Evolutionary conservation across 2,113 vertebrate genomes (phyloP).

Genomic region (Ammodytes dubius): DNA sequence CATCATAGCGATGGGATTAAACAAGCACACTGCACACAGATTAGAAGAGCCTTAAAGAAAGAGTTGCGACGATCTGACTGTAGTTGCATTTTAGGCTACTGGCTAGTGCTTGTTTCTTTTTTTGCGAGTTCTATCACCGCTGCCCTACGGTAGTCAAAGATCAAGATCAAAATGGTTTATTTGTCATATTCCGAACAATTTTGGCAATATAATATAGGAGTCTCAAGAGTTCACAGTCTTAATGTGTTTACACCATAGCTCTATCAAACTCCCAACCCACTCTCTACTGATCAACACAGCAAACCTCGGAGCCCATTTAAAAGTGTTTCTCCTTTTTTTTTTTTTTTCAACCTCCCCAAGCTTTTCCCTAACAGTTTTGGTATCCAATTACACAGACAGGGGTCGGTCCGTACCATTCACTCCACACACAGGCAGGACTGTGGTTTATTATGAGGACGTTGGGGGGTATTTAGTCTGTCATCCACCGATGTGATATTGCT

Average conservation of each 20-base stretch:
- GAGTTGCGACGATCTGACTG: background rate
- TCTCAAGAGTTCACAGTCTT: background rate
- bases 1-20: background rate
- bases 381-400: slow-evolving; percentile 28
- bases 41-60: background rate
- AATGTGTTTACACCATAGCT: slow-evolving; percentile 9
- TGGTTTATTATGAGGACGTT: slow-evolving; percentile 33
- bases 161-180: too few species aligned
- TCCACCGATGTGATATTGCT: slow-evolving; percentile 32
- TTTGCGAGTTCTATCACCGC: background rate
- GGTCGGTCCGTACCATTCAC: slow-evolving; percentile 12
- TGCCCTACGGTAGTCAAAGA: background rate
- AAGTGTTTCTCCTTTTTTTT: background rate
- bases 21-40: background rate
- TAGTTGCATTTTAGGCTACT: background rate
- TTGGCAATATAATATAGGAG: too few species aligned
- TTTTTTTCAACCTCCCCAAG: background rate
- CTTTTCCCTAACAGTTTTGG: slow-evolving; percentile 11
- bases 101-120: background rate
- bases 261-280: background rate
- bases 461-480: slow-evolving; percentile 52
- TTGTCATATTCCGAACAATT: too few species aligned
- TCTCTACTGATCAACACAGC: slow-evolving; percentile 31
- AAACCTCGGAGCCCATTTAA: slow-evolving; percentile 19
- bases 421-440: slow-evolving; percentile 22